Conservation (phyloP, 2,888 invertebrate genomes). For the Heteromyza rotundicornis region DNA sequence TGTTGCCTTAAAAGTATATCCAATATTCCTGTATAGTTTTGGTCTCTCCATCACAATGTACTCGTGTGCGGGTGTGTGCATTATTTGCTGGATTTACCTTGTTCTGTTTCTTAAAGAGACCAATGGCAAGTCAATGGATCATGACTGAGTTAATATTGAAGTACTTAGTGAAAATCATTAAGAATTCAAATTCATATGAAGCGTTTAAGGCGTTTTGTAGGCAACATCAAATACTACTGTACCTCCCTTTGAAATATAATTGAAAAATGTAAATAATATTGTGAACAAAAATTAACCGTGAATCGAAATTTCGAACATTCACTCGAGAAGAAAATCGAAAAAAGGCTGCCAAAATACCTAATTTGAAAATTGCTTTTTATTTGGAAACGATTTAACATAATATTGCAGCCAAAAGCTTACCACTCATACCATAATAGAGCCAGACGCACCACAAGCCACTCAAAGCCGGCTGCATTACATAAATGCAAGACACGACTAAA, state of each 20-base stretch:
- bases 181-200: too few species aligned
- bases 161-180: too few species aligned
- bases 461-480: not conserved
- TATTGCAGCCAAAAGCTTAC: not conserved
- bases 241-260: too few species aligned
- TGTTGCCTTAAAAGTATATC: constrained; percentile 48
- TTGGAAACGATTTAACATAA: not conserved
- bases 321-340: too few species aligned
- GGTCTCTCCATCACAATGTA: constrained; percentile 50
- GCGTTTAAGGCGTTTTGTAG: too few species aligned
- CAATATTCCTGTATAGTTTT: constrained; percentile 42
- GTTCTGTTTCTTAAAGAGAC: constrained; percentile 53
- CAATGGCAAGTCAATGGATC: constrained; percentile 49
- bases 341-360: too few species aligned
- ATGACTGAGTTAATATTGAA: too few species aligned
- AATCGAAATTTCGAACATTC: too few species aligned
- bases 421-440: not conserved
- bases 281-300: too few species aligned
- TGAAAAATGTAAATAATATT: too few species aligned
- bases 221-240: too few species aligned
- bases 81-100: constrained; percentile 46
- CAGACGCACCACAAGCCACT: not conserved
- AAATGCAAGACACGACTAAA: not conserved
- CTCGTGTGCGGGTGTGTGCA: constrained; percentile 41
- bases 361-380: too few species aligned